A percentile compares a stretch with the other conserved stretches of the same genome.
Conservation (phyloP, 2,888 invertebrate species). For the Ferrisia virgata region DNA sequence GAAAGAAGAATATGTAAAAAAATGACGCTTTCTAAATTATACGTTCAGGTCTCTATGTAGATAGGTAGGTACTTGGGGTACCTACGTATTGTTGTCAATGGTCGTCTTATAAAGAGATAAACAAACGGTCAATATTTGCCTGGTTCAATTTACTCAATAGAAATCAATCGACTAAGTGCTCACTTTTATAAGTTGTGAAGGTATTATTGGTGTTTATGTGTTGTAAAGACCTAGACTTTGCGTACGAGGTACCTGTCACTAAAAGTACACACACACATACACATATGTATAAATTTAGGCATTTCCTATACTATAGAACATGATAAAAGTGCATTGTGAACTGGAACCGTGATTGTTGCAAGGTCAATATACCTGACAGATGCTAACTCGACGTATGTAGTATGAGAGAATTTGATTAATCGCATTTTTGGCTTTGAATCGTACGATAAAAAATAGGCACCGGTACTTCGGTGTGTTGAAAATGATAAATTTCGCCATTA, state of each 20-base stretch:
- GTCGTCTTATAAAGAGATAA: neutral
- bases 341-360: neutral
- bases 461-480: neutral
- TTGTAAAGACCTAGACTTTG: no score
- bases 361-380: neutral
- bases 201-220: no score
- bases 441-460: neutral
- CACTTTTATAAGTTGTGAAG: neutral
- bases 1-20: no score
- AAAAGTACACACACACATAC: neutral
- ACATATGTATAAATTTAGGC: no score
- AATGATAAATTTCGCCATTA: constrained; percentile 5
- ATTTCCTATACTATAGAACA: no score
- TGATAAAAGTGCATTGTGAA: neutral
- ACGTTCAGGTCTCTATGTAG: no score
- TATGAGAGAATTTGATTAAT: neutral
- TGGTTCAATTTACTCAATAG: neutral
- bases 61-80: no score
- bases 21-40: no score
- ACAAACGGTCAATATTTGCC: neutral
- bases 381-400: neutral
- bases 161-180: neutral
- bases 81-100: neutral
- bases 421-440: constrained; percentile 1
- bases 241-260: neutral